Evolutionary conservation across 2,113 vertebrate genomes (phyloP), one percentile per base, ranked within the genome.

Genomic region (cattle (Bos taurus)): DNA sequence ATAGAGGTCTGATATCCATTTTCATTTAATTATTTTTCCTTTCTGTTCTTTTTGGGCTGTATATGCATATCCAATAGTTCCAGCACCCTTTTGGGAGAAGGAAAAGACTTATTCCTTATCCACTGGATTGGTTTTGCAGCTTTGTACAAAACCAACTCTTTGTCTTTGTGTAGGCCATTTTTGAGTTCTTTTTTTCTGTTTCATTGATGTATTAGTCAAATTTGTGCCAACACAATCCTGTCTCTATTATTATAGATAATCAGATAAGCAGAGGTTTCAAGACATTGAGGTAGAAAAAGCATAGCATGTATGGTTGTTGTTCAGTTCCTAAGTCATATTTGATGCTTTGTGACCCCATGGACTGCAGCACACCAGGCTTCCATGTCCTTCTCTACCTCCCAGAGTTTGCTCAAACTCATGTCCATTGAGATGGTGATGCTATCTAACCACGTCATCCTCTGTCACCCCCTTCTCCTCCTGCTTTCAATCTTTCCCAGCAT

Each of bases 71-170:
- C 33, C 89, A 96, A 89, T 64, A 96, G 46, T 86, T 96, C 15
- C 40, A 93, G 71, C 23, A 93, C 13, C 16, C 43, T 71, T 93
- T 92, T 52, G 71, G 33, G 7, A 40, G 50, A 74, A 74, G 25
- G 86, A 19, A 50, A 78, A 77, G 40, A 33, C 17, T 19, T 94
- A 64, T 74, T 16, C n/a, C 64, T 92, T 88, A 82, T 48, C 46
- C 74, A 95, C 82, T 83, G 78, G 93, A 88, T 59, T 88, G 59
- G 28, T 43, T 93, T 95, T 96, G 28, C 15, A 94, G 86, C 33
- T 97, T 94, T 89, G 25, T 46, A 88, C 36, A 95, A 94, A 93
- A 82, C 40, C 60, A 94, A 21, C 43, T 85, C 16, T 80, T 48
- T 86, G 14, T 64, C 74, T 85, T 13, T 88, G 14, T 74, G 16